These are phyloP conservation scores for Mormyrops attenuatus DNA, from an alignment of 2,797 vertebrate species.

Conservation along the genomic window DNA sequence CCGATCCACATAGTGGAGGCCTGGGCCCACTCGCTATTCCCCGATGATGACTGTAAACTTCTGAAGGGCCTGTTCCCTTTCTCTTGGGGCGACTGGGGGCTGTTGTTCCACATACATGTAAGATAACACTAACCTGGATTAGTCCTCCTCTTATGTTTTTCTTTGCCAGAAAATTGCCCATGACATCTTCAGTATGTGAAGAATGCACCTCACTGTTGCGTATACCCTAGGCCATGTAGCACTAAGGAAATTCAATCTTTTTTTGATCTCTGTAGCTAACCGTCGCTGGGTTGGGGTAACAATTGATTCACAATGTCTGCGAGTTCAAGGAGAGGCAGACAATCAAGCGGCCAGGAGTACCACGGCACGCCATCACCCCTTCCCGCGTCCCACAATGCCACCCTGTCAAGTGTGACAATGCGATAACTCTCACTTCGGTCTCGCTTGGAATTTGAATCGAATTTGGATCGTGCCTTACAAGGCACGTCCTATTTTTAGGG, in stretches of 20 bases:
- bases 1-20: background rate
- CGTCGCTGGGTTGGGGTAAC: conserved; percentile 18
- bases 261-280: conserved; percentile 28
- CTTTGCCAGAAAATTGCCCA: conserved; percentile 17
- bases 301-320: conserved; percentile 20
- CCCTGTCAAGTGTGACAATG: conserved; percentile 27
- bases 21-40: background rate
- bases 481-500: conserved; percentile 20
- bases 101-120: conserved; percentile 12
- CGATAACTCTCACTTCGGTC: conserved; percentile 15
- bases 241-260: conserved; percentile 23
- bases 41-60: background rate
- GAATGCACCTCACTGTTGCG: conserved; percentile 4
- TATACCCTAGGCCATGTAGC: conserved; percentile 22
- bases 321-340: conserved; percentile 28
- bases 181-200: conserved; percentile 19
- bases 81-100: background rate
- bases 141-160: conserved; percentile 25
- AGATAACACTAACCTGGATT: conserved; percentile 21
- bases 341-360: conserved; percentile 6
- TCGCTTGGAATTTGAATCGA: conserved; percentile 21
- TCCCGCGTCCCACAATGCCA: background rate
- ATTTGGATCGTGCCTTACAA: conserved; percentile 16
- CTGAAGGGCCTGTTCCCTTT: background rate
- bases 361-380: background rate